phyloP scores from a whole-genome alignment of 2,888 invertebrate genomes.

The Anorthoa munda region DNA sequence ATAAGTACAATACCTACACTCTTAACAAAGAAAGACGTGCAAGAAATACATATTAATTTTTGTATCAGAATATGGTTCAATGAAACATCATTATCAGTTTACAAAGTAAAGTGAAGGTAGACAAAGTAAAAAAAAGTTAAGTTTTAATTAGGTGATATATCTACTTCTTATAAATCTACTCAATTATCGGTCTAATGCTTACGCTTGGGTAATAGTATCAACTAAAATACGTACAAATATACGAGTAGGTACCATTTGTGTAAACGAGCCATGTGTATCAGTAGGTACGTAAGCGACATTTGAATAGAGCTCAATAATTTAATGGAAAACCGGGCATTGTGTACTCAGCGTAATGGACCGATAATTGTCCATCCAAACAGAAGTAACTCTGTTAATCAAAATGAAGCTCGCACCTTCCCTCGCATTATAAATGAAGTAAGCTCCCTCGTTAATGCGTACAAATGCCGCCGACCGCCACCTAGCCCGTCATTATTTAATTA shows the following conservation, averaged over 20 bases:
- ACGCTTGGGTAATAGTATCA: slow-evolving; percentile 14
- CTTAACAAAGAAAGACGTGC: too few species aligned
- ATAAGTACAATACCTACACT: too few species aligned
- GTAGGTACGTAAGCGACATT: slow-evolving; percentile 74
- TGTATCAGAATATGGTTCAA: too few species aligned
- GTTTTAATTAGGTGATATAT: too few species aligned
- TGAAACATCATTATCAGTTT: too few species aligned
- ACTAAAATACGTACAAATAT: slow-evolving; percentile 31
- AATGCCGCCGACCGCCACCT: slow-evolving; percentile 76
- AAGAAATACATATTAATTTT: too few species aligned
- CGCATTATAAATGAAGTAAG: slow-evolving; percentile 70
- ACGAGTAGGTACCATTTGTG: slow-evolving; percentile 23
- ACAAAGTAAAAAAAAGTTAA: too few species aligned
- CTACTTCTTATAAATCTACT: neutral
- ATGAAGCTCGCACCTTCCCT: slow-evolving; percentile 86
- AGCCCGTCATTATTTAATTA: slow-evolving; percentile 89
- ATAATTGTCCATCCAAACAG: slow-evolving; percentile 90
- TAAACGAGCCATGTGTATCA: slow-evolving; percentile 69
- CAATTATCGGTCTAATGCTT: neutral
- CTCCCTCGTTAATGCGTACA: slow-evolving; percentile 78
- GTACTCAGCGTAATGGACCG: slow-evolving; percentile 88
- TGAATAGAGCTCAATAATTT: slow-evolving; percentile 84
- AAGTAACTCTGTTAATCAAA: slow-evolving; percentile 90
- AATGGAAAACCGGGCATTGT: slow-evolving; percentile 84
- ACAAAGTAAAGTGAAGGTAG: too few species aligned